phyloP scores from a whole-genome alignment of 2,113 vertebrate species.

The Sceloporus tristichus region DNA sequence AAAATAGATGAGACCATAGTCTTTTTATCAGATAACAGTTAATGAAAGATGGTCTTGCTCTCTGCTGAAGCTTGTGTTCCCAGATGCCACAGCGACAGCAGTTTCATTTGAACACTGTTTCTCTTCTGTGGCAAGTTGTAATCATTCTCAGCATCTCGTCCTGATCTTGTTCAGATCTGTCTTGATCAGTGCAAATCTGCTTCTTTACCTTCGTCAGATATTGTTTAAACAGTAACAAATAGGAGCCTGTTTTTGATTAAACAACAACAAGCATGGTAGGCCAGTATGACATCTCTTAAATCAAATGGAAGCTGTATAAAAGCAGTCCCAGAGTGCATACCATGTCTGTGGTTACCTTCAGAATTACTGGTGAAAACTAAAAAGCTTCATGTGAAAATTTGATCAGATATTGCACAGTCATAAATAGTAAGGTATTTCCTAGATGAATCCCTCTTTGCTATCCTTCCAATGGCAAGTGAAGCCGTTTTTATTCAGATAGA shows the following conservation, averaged over 20 bases:
- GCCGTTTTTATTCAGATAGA: no score
- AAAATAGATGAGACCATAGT: not conserved
- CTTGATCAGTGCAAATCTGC: not conserved
- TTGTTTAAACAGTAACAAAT: not conserved
- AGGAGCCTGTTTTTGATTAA: not conserved
- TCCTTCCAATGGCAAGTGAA: no score
- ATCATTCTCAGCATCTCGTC: not conserved
- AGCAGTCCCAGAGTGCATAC: not conserved
- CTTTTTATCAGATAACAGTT: not conserved
- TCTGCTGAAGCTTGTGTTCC: not conserved
- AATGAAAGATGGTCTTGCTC: not conserved
- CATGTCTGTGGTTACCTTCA: not conserved
- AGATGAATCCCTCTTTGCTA: no score
- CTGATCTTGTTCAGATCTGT: not conserved
- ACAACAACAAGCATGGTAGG: not conserved
- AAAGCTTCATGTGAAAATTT: not conserved
- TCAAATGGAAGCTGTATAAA: not conserved
- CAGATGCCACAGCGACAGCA: not conserved
- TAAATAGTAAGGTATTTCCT: no score
- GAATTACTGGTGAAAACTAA: not conserved
- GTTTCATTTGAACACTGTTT: not conserved
- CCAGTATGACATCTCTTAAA: not conserved
- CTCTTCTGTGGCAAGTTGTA: not conserved
- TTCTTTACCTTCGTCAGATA: no score
- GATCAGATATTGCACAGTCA: not conserved